Evolutionary conservation across 1,140 invertebrate species (phyloP).

Genomic region (Pollicipes pollicipes): DNA sequence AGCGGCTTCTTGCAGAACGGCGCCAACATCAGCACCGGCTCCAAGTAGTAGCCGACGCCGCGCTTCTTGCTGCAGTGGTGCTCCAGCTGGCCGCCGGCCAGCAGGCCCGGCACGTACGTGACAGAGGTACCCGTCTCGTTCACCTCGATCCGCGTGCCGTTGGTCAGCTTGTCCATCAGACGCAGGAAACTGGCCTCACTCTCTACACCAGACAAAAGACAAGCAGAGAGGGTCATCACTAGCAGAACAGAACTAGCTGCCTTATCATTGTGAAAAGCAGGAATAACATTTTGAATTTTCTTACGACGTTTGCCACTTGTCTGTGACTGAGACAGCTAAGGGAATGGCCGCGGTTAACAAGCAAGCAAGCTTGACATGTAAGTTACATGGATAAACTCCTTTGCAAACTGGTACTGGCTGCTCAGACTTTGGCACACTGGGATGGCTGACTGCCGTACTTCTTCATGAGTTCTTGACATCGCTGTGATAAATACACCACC

Average conservation of each 20-base stretch:
- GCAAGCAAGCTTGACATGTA: too few species aligned
- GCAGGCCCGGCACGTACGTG: conserved; percentile 70
- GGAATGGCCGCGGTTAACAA: too few species aligned
- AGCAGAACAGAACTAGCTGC: conserved; percentile 8
- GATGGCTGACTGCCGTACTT: too few species aligned
- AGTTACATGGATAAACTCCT: too few species aligned
- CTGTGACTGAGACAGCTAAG: neutral
- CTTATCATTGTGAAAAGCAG: conserved; percentile 6
- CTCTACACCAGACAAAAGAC: conserved; percentile 38
- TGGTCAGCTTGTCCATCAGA: conserved; percentile 80
- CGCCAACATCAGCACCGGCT: conserved; percentile 67
- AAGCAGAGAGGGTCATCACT: conserved; percentile 10
- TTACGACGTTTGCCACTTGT: neutral
- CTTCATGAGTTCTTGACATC: too few species aligned
- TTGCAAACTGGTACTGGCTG: too few species aligned
- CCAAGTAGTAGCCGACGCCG: conserved; percentile 80
- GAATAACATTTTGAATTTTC: conserved; percentile 6
- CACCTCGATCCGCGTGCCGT: conserved; percentile 76
- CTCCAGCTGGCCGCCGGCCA: conserved; percentile 66
- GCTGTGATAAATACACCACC: too few species aligned
- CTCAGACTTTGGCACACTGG: too few species aligned
- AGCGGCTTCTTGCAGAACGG: conserved; percentile 88
- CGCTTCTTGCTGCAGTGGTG: conserved; percentile 69
- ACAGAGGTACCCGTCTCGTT: conserved; percentile 82
- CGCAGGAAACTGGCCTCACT: conserved; percentile 82